Base-by-base conservation (phyloP, 2,113 vertebrate genomes). In the Psammodynastes pulverulentus region DNA sequence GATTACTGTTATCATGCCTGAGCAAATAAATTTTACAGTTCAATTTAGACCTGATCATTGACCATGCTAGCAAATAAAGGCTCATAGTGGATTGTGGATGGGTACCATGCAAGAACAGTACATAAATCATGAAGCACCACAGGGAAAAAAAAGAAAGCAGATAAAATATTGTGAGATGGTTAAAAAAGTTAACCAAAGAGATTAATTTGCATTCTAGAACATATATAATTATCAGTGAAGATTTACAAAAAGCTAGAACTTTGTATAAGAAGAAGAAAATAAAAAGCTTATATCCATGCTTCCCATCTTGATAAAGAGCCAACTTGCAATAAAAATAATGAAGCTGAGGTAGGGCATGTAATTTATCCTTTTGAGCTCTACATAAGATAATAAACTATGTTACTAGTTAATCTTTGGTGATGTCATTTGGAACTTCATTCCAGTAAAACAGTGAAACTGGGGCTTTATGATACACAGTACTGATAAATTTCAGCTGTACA, bases 1-100 rank as follows among this genome's bases (percentile, higher is more conserved):
- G 84, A 34, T 84, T 95, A 95, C 93, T 91, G 67, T 95, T 7
- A n/a, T 29, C 46, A 92, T 92, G 95, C 96, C 93, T 94, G 90
- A 93, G 43, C 84, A 91, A 95, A 92, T 93, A 96, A 95, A 96
- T 94, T 95, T 95, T 95, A 96, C 34, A 94, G 2, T 94, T 96
- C 92, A 51, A 96, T 97, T 94, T 95, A 96, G 87, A 91, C 86
- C 45, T 84, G 67, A 94, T 88, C 52, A 52, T 93, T 58, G 53
- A 39, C 86, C 29, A 12, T 53, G 58, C 62, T 34, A 88, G 62
- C 51, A 89, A 54, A 88, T 84, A 72, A 84, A 23, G 17, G 17
- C 86, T 21, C 39, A 15, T 39, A 21, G 34, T 48, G 26, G 39
- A 6, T 34, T 51, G 23, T 79, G 12, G 7, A 19, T 46, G 62